A percentile compares a stretch with the other conserved stretches of the same genome.
Conservation (phyloP, 2,888 invertebrate genomes). For the Cenopis cana region DNA sequence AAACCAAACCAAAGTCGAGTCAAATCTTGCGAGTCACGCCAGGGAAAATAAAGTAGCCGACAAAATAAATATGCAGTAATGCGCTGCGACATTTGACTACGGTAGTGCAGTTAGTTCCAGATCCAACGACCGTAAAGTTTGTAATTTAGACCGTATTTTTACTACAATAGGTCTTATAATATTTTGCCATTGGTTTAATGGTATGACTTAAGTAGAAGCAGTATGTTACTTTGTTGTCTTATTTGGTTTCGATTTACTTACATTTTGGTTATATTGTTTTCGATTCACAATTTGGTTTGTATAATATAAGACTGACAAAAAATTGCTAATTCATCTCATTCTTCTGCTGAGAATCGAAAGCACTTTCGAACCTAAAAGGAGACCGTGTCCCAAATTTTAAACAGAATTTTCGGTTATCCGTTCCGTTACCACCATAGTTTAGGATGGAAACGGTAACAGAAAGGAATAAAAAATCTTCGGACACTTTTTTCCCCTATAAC, state of each 20-base stretch:
- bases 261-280: too few species aligned
- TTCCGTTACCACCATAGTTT: too few species aligned
- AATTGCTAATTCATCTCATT: too few species aligned
- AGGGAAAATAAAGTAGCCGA: slow-evolving; percentile 27
- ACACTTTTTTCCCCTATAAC: too few species aligned
- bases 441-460: too few species aligned
- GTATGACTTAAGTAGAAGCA: neutral
- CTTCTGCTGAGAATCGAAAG: too few species aligned
- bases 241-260: neutral
- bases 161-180: neutral
- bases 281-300: neutral
- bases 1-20: neutral
- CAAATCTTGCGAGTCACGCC: slow-evolving; percentile 10
- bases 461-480: too few species aligned
- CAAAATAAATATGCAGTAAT: slow-evolving; percentile 36
- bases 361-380: too few species aligned
- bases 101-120: slow-evolving; percentile 19
- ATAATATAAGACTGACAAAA: too few species aligned
- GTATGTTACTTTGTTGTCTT: neutral
- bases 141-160: neutral
- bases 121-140: neutral
- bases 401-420: too few species aligned
- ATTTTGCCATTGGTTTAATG: neutral
- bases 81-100: slow-evolving; percentile 34
- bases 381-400: too few species aligned